Evolutionary conservation across 2,797 vertebrate genomes (phyloP).

Genomic region (Pangasius djambal): DNA sequence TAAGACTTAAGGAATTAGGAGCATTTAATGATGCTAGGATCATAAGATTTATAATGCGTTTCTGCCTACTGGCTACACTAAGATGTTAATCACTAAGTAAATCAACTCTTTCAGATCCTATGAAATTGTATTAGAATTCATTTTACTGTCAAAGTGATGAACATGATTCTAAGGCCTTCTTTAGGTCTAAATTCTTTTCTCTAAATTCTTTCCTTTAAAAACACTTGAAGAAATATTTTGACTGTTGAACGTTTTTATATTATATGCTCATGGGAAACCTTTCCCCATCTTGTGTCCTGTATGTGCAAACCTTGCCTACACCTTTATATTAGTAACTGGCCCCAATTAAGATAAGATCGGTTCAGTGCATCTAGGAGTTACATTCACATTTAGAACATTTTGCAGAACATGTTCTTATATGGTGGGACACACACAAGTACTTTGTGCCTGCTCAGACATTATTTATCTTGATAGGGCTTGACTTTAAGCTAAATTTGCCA

Average conservation of each 20-base stretch:
- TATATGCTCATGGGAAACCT: neutral
- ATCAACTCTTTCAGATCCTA: neutral
- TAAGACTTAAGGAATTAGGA: neutral
- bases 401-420: neutral
- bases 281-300: neutral
- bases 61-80: neutral
- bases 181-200: neutral
- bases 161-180: neutral
- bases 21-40: neutral
- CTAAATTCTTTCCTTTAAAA: no score
- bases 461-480: neutral
- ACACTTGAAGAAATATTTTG: neutral
- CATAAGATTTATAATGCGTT: neutral
- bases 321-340: neutral
- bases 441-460: neutral
- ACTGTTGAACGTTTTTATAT: neutral
- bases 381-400: neutral
- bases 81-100: neutral
- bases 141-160: neutral
- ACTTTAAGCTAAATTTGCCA: neutral
- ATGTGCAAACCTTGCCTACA: neutral
- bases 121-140: neutral
- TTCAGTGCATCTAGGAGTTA: neutral
- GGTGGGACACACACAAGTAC: neutral
- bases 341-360: neutral